phyloP scores from a whole-genome alignment of 2,797 vertebrate species.

The Saguinus oedipus region DNA sequence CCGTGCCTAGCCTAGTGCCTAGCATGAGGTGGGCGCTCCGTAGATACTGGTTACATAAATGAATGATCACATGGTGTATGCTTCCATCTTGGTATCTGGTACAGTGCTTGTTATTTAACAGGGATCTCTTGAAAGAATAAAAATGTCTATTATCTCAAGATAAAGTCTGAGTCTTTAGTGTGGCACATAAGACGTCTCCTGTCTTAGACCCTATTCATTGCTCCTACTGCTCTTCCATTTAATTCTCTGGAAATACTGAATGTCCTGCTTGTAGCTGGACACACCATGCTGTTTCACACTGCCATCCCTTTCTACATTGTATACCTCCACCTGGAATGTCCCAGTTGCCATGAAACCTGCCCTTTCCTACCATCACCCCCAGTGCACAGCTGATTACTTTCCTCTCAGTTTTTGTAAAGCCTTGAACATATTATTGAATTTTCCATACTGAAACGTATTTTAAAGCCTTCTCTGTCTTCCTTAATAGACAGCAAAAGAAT shows the following conservation, averaged over 20 bases:
- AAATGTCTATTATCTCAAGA: neutral
- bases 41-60: neutral
- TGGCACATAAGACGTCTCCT: rapidly evolving
- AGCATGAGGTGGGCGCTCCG: rapidly evolving
- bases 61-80: neutral
- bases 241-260: neutral
- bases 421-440: neutral
- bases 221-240: neutral
- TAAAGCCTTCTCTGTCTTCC: neutral
- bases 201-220: neutral
- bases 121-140: neutral
- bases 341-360: neutral
- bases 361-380: neutral
- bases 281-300: neutral
- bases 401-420: neutral
- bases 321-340: neutral
- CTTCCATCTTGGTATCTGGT: neutral
- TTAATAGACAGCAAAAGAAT: neutral
- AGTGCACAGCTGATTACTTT: neutral
- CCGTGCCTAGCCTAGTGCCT: neutral
- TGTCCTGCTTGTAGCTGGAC: neutral
- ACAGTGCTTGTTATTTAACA: rapidly evolving
- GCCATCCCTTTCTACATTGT: neutral
- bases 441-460: neutral
- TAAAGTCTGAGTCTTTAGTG: neutral